A percentile compares a stretch with the other conserved stretches of the same genome.
Conservation (phyloP, 2,113 vertebrate genomes). For the Helogale parvula region DNA sequence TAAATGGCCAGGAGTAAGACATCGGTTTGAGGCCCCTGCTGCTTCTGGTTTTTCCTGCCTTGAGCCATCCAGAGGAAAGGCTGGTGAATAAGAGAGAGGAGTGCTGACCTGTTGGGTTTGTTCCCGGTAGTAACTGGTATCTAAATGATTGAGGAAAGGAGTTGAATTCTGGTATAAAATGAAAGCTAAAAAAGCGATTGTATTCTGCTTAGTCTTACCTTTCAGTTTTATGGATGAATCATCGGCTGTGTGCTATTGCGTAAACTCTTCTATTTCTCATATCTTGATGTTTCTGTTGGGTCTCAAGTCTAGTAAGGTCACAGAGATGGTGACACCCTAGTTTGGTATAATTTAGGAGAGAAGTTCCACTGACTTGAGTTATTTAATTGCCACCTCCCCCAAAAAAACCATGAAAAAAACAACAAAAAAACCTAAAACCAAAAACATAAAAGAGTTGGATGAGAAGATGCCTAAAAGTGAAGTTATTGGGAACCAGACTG, state of each 20-base stretch:
- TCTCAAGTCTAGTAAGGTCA: neutral
- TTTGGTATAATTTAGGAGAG: neutral
- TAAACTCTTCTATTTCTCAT: constrained; percentile 39
- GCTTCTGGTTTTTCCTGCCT: neutral
- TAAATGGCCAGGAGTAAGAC: neutral
- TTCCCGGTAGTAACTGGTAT: neutral
- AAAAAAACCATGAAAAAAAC: no score
- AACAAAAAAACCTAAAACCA: no score
- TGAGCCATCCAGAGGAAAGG: neutral
- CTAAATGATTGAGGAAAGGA: neutral
- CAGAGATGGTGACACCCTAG: neutral
- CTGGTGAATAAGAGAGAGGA: neutral
- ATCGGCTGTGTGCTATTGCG: neutral
- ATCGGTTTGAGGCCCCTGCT: neutral
- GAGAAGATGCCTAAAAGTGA: neutral
- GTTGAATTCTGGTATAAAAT: neutral
- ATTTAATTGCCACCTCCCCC: neutral
- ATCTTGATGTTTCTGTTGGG: neutral
- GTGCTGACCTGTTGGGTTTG: neutral
- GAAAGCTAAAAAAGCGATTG: neutral
- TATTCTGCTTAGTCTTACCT: constrained; percentile 17
- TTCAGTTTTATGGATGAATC: neutral
- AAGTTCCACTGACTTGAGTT: neutral
- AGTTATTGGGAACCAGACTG: neutral
- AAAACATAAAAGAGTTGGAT: neutral